A percentile compares a stretch with the other conserved stretches of the same genome.
phyloP scores from a whole-genome alignment of 2,113 vertebrate genomes.

The Lampris incognitus region DNA sequence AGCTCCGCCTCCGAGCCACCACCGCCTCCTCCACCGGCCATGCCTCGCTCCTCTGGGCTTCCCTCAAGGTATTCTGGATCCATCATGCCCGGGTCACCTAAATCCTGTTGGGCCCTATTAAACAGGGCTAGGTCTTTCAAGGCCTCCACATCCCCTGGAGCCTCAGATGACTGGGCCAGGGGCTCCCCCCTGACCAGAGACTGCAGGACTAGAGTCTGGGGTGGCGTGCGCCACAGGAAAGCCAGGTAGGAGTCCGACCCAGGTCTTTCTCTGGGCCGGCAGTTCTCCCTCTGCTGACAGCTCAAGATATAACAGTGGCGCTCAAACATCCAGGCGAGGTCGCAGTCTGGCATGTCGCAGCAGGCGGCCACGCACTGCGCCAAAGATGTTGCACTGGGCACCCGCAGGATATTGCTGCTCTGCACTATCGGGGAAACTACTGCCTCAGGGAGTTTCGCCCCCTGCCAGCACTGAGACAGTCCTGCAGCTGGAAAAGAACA shows the following conservation, averaged over 20 bases:
- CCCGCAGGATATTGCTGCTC: conserved; percentile 83
- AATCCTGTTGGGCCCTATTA: conserved; percentile 66
- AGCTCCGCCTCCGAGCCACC: conserved; percentile 51
- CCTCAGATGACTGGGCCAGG: conserved; percentile 63
- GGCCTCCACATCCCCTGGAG: conserved; percentile 74
- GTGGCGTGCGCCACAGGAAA: conserved; percentile 83
- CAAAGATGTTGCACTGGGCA: conserved; percentile 81
- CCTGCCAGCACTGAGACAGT: conserved; percentile 87
- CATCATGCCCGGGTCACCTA: conserved; percentile 63
- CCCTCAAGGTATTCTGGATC: conserved; percentile 80
- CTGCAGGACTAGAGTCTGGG: conserved; percentile 77
- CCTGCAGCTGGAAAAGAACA: conserved; percentile 60
- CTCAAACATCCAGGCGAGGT: conserved; percentile 91
- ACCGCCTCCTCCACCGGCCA: conserved; percentile 55
- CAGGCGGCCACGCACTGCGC: conserved; percentile 84
- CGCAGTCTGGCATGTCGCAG: conserved; percentile 86
- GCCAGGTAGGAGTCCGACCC: conserved; percentile 83
- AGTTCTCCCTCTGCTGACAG: conserved; percentile 84
- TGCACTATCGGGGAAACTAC: conserved; percentile 86
- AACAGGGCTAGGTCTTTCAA: conserved; percentile 84
- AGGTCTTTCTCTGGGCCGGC: conserved; percentile 83
- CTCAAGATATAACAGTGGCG: conserved; percentile 89
- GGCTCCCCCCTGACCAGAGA: conserved; percentile 80
- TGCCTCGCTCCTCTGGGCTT: conserved; percentile 69
- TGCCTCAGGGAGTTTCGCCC: conserved; percentile 81